A percentile compares a stretch with the other conserved stretches of the same genome.
Conservation (phyloP, 2,888 invertebrate genomes). For the Dendrolimus pini region DNA sequence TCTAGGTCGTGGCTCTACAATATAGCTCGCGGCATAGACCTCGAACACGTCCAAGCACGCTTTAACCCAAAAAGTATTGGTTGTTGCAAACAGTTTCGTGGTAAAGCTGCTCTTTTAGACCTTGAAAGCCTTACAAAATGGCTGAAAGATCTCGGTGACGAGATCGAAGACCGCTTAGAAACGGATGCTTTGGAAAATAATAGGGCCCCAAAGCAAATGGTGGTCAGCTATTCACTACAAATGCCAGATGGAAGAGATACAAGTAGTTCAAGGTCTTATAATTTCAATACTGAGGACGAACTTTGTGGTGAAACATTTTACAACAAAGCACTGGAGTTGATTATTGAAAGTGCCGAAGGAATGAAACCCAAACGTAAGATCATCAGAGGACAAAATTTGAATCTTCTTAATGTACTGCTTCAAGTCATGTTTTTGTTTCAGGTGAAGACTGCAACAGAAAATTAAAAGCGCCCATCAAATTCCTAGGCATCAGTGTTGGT, state of each 20-base stretch:
- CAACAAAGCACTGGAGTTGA: slow-evolving; percentile 79
- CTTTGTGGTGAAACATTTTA: slow-evolving; percentile 82
- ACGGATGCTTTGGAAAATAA: slow-evolving; percentile 89
- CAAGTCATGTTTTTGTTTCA: slow-evolving; percentile 26
- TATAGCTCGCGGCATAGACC: slow-evolving; percentile 90
- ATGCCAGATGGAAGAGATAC: slow-evolving; percentile 72
- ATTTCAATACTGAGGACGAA: slow-evolving; percentile 74
- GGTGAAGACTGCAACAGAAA: slow-evolving; percentile 49
- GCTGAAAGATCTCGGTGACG: slow-evolving; percentile 87
- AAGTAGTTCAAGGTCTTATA: slow-evolving; percentile 79
- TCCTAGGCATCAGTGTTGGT: slow-evolving; percentile 86
- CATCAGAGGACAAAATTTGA: no score
- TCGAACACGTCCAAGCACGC: slow-evolving; percentile 90
- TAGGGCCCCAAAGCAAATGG: slow-evolving; percentile 86
- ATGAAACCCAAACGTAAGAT: slow-evolving; percentile 43
- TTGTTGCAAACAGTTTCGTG: slow-evolving; percentile 95
- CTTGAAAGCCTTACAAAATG: slow-evolving; percentile 84
- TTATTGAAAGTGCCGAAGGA: slow-evolving; percentile 78
- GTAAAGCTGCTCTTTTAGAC: slow-evolving; percentile 82
- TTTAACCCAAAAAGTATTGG: slow-evolving; percentile 95
- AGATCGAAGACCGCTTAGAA: slow-evolving; percentile 88
- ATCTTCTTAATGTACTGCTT: no score
- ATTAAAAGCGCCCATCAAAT: slow-evolving; percentile 77
- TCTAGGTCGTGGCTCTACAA: slow-evolving; percentile 88
- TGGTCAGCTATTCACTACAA: slow-evolving; percentile 81